Percentiles rank a stretch among this genome's conserved stretches.
phyloP scores from a whole-genome alignment of 2,888 invertebrate genomes.

The Plagodis pulveraria region DNA sequence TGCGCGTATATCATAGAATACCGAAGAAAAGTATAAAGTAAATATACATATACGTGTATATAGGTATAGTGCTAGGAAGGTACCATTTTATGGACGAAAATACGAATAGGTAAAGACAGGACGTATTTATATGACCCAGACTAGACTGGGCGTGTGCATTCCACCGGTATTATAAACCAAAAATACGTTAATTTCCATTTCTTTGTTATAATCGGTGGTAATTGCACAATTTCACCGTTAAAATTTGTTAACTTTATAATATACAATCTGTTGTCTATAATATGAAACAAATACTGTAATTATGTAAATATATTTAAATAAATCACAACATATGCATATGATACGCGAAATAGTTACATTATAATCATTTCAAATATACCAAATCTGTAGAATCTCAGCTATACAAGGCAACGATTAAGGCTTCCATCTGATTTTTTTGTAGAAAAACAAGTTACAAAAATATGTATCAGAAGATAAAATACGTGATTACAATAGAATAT shows the following conservation, averaged over 20 bases:
- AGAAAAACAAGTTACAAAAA: constrained; percentile 32
- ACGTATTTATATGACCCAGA: constrained; percentile 30
- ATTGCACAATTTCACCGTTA: too few species aligned
- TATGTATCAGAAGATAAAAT: constrained; percentile 20
- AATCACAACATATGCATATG: constrained; percentile 30
- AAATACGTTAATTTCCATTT: too few species aligned
- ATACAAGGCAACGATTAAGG: constrained; percentile 75
- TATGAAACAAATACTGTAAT: too few species aligned
- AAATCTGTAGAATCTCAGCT: constrained; percentile 51
- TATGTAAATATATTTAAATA: background rate
- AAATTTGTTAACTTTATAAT: too few species aligned
- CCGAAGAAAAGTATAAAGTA: background rate
- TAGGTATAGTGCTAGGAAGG: constrained; percentile 1
- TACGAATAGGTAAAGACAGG: constrained; percentile 24
- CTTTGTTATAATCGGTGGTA: too few species aligned
- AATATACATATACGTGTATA: too few species aligned
- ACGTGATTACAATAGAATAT: constrained; percentile 13
- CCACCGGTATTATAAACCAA: too few species aligned
- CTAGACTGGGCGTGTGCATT: background rate
- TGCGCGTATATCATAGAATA: constrained; percentile 5
- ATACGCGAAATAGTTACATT: constrained; percentile 42
- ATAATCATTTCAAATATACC: constrained; percentile 49
- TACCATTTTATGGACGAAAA: constrained; percentile 39
- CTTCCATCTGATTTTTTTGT: constrained; percentile 36
- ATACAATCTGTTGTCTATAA: too few species aligned